Evolutionary conservation across 2,888 invertebrate species (phyloP), one percentile per base, ranked within the genome.

Genomic region (Nephrotoma guestfalica): DNA sequence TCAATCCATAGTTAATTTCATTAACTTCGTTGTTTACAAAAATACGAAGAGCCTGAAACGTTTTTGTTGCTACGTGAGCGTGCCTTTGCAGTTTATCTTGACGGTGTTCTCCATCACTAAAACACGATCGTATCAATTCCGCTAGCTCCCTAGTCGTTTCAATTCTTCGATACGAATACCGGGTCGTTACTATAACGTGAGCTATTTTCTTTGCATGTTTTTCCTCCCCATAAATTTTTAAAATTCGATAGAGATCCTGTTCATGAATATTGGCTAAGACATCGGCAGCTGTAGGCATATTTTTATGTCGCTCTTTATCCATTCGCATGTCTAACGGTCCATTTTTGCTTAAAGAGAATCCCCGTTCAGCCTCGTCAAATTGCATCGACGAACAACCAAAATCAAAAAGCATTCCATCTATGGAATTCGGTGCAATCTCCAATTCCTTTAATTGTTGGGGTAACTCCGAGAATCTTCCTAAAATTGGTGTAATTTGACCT

Each of bases 351-450:
- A 98, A 90, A 6, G 97, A 95, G 92, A 99, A 99, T 0, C 99
- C 99, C 89, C 99, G 93, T 18, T 93, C 93, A 0, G 95, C 93
- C 88, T 93, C 93, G 90, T 98, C 97, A 90, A 98, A 95, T 91
- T 99, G 99, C 97, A 98, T 98, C 0, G 98, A 98, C 0, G 98
- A 98, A 89, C 96, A 97, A 6, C 99, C 99, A 91, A 97, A 96
- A 92, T 99, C 98, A 92, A 98, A 97, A 40, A 99, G 90, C 87
- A 98, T 94, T 0, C 96, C 97, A 93, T 98, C 98, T 45, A 99
- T 92, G 86, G 94, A 94, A 87, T 94, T 94, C 87, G 93, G 93
- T 41, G 90, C 90, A n/a, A 96, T 91, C 43, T 93, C 92, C 30
- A 93, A 90, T 1, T 92, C 89, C 88, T 93, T 91, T 15, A 98